These are phyloP conservation scores for Epizoanthus fatuus DNA, from an alignment of 92 coral and sea anemone species.

Conservation along the genomic window DNA sequence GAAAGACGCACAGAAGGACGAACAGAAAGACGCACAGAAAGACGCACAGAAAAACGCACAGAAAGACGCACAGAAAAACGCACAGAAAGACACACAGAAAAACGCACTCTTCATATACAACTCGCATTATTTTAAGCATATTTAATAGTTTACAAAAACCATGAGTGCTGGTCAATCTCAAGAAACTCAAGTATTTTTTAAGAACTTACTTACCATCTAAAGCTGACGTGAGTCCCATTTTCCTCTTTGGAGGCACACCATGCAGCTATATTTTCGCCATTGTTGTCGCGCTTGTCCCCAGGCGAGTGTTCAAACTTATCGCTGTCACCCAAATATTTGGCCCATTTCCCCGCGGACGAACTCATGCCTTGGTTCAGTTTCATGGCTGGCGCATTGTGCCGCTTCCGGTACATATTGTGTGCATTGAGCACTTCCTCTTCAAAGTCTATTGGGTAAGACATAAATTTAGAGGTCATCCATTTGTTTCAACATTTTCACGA, in stretches of 20 bases:
- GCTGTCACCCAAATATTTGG: slow-evolving; percentile 66
- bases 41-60: too few relatives aligned
- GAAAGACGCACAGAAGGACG: neutral
- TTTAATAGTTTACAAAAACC: too few relatives aligned
- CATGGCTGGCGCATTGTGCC: slow-evolving; percentile 83
- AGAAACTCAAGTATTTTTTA: neutral
- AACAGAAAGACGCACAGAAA: too few relatives aligned
- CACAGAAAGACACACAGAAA: neutral
- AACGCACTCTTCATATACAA: neutral
- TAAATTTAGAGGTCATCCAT: too few relatives aligned
- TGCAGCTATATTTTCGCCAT: slow-evolving; percentile 90
- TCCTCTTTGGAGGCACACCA: slow-evolving; percentile 74
- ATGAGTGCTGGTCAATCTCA: too few relatives aligned
- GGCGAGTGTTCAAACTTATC: slow-evolving; percentile 79
- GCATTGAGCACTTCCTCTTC: slow-evolving; percentile 61
- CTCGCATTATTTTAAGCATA: too few relatives aligned
- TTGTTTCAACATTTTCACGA: too few relatives aligned
- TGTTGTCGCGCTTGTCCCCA: slow-evolving; percentile 54
- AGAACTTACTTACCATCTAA: slow-evolving; percentile 73
- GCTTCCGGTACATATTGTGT: slow-evolving; percentile 80
- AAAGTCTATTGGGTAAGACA: slow-evolving; percentile 7
- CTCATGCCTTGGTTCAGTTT: slow-evolving; percentile 76
- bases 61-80: too few relatives aligned
- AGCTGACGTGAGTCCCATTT: slow-evolving; percentile 70
- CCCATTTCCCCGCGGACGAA: slow-evolving; percentile 76